Base-by-base conservation (phyloP, 1,140 invertebrate genomes). In the Macrostomum lignano region DNA sequence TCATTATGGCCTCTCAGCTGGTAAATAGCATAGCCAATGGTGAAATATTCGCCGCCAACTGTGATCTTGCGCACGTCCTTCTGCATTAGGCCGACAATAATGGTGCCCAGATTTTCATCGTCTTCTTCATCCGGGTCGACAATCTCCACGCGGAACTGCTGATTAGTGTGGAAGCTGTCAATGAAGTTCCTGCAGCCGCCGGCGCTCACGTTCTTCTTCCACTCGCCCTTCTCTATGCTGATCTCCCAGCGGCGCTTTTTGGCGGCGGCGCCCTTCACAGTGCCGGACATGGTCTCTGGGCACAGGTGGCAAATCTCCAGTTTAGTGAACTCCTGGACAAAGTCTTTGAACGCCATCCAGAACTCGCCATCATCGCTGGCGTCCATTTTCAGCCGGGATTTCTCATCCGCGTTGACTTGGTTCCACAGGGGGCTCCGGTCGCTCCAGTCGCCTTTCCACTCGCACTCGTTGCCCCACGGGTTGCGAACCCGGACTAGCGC, bases 341-440 rank as follows among this genome's bases (percentile, higher is more conserved):
- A 34, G 20, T 34, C 33, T 5, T 52, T 46, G 38, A 47, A 52
- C 3, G 53, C 45, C 55, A 58, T 58, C 51, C 51, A 77, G 45
- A 94, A 91, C 60, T 98, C 88, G 23, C 88, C 88, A 51, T 98
- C 88, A 26, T 73, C 65, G 41, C 79, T 77, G 45, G 94, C 91
- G 0, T 68, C 78, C 2, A 96, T 59, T 2, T 81, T 81, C 20
- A 94, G 59, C 41, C 74, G 70, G 45, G 73, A 65, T 47, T 81
- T 88, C 43, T 84, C 74, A 0, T 73, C 67, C 9, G 81, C 70
- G 0, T 74, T 67, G 38, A 96, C 82, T 40, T 72, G 75, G 25
- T 72, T 65, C 88, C 88, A 98, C 59, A 93, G 82, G 0, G 69
- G 35, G 6, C 44, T 44, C 6, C 43, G 47, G 31, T 54, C 51